A percentile compares a stretch with the other conserved stretches of the same genome.
Evolutionary conservation across 1,140 invertebrate genomes (phyloP).

Genomic region (Drosophila funebris): DNA sequence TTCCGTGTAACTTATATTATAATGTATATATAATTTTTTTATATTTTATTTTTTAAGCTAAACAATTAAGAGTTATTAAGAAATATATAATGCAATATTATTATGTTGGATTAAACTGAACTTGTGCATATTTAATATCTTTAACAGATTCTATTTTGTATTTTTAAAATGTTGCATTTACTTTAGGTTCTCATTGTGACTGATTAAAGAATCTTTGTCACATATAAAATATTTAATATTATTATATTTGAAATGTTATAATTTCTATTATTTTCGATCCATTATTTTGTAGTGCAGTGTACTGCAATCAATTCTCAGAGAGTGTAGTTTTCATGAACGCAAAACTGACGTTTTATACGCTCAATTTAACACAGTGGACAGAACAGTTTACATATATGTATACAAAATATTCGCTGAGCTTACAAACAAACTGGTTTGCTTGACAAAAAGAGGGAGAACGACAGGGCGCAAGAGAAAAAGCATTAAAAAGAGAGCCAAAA

Average conservation of each 20-base stretch:
- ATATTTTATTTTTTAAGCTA: background rate
- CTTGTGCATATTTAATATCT: no score
- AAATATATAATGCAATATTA: no score
- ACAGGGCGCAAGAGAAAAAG: background rate
- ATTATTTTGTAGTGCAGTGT: background rate
- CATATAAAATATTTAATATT: background rate
- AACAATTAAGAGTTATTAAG: no score
- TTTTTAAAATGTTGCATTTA: no score
- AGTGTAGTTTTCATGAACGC: background rate
- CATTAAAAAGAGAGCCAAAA: background rate
- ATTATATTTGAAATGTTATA: background rate
- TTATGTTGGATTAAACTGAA: background rate
- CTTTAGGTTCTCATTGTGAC: no score
- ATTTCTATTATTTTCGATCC: background rate
- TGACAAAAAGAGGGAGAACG: background rate
- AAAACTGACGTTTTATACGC: background rate
- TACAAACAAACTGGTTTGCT: background rate
- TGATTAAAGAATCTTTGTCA: no score
- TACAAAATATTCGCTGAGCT: background rate
- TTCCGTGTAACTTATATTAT: no score
- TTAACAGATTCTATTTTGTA: no score
- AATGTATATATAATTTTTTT: no score
- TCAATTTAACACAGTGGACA: slow-evolving; percentile 5
- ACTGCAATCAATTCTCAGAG: background rate
- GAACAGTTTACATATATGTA: background rate